Evolutionary conservation across 2,888 invertebrate species (phyloP), one percentile per base, ranked within the genome.

Genomic region (Plagodis pulveraria): DNA sequence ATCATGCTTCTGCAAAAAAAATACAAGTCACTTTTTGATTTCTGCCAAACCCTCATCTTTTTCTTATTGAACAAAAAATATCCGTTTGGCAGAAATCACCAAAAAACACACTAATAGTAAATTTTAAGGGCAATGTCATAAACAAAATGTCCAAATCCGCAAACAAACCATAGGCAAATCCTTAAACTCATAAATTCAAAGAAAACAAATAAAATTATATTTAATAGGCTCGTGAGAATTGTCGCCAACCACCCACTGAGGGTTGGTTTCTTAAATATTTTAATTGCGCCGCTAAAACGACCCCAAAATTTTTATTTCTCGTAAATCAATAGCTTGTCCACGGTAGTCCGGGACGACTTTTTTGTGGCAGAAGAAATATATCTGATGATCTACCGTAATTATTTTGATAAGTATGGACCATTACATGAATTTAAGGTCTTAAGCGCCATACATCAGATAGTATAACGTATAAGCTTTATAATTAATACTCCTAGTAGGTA

Each of bases 181-280:
- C 71, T 63, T 69, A 74, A 70, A 69, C 52, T 70, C 74, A 84
- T 82, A 84, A 86, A 86, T 81, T 74, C 64, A 69, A 62, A 77
- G 78, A 82, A 89, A 89, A 86, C 83, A 86, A 89, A 89, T 87
- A 88, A 87, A 91, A 91, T 90, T 84, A 90, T 89, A 82, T 88
- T 89, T 92, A 91, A 92, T 91, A 88, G 90, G 79, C 81, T 88
- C 84, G 92, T 91, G 91, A 91, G 91, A 92, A 91, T 84, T 91
- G 92, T 92, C 91, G 87, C 84, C 84, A 81, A 86, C 91, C 91
- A 91, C 91, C 92, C 91, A 91, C 91, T 87, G 91, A 63, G 91
- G 77, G 77, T 71, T 40, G 75, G 77, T 84, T 87, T 84, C 84
- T 90, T 86, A 89, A 87, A 87, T 86, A 91, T 91, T 92, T 91